Evolutionary conservation across 2,888 invertebrate species (phyloP).

Genomic region (Ochlodes sylvanus): DNA sequence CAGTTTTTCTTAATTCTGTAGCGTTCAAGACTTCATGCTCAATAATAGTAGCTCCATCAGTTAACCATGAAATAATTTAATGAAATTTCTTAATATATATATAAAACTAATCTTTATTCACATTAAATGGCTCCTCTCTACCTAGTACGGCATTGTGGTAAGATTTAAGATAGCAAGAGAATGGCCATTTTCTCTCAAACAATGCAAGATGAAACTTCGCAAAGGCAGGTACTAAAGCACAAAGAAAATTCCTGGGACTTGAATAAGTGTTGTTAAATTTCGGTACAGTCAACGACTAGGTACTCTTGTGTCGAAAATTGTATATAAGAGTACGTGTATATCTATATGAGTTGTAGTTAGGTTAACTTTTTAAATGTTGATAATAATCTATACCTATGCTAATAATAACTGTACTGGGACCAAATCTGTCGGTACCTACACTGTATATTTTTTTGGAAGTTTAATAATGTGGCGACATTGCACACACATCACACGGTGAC

Average conservation of each 20-base stretch:
- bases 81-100: not conserved
- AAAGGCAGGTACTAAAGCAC: slow-evolving; percentile 22
- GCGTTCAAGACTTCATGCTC: no score
- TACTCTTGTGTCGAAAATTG: no score
- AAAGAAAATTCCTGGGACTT: slow-evolving; percentile 41
- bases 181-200: slow-evolving; percentile 32
- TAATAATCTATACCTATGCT: no score
- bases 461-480: no score
- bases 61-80: not conserved
- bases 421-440: no score
- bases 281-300: no score
- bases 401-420: no score
- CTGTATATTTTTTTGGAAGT: no score
- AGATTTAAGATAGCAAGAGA: slow-evolving; percentile 33
- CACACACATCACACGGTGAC: no score
- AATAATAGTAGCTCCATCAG: not conserved
- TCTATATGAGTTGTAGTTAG: no score
- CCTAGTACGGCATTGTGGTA: slow-evolving; percentile 19
- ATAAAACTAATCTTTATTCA: not conserved
- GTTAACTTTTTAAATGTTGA: no score
- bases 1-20: not conserved
- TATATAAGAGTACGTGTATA: no score
- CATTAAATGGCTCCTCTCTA: not conserved
- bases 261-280: slow-evolving; percentile 32
- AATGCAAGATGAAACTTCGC: slow-evolving; percentile 30